Conservation (phyloP, 1,140 invertebrate genomes). For the Drosophila suzukii region DNA sequence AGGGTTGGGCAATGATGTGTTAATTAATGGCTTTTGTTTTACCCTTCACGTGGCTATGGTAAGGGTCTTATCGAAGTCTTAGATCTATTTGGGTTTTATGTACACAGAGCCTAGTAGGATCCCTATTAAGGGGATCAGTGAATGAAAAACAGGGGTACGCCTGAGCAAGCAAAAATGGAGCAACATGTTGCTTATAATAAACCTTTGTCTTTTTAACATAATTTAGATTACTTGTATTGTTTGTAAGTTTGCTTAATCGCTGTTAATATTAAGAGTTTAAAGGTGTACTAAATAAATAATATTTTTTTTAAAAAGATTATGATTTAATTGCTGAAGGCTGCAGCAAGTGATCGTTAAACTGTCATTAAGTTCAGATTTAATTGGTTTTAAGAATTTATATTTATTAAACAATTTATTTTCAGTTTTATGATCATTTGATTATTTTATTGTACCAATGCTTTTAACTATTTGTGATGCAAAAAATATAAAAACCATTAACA, state of each 20-base stretch:
- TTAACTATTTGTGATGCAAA: background rate
- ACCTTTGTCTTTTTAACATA: background rate
- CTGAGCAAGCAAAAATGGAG: background rate
- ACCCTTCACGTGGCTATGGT: conserved; percentile 21
- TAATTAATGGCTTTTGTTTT: conserved; percentile 64
- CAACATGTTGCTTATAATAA: too few species aligned
- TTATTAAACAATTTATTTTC: background rate
- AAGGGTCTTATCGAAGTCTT: conserved; percentile 32
- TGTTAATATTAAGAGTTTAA: too few species aligned
- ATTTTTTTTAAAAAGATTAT: too few species aligned
- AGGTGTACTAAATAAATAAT: too few species aligned
- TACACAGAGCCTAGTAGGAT: conserved; percentile 16
- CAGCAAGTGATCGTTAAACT: conserved; percentile 5
- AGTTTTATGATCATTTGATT: background rate
- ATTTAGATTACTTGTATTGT: background rate
- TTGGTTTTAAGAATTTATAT: background rate
- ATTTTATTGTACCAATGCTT: background rate
- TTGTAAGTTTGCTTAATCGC: too few species aligned
- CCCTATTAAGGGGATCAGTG: conserved; percentile 10
- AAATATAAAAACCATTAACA: background rate
- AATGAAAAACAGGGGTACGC: conserved; percentile 5
- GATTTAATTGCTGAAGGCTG: background rate
- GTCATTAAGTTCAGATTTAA: background rate
- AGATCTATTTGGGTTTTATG: conserved; percentile 28
- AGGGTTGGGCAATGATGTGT: conserved; percentile 50